Evolutionary conservation across 2,113 vertebrate species (phyloP).

Genomic region (Halichoerus grypus): DNA sequence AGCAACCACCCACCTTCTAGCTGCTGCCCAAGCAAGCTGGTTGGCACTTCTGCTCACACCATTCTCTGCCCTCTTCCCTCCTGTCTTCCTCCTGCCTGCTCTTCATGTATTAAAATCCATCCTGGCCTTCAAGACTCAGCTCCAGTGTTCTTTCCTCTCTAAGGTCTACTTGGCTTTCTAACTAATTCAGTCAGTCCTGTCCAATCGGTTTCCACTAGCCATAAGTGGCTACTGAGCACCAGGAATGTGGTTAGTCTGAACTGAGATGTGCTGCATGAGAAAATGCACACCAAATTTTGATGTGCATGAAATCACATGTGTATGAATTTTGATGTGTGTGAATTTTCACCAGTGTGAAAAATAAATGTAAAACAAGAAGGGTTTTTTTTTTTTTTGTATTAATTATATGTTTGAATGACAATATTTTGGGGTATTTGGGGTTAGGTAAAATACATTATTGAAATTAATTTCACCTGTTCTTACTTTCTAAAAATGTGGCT

Average conservation of each 20-base stretch:
- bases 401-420: slow-evolving; percentile 6
- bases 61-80: neutral
- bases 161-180: neutral
- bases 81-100: neutral
- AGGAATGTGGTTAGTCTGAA: neutral
- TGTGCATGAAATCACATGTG: neutral
- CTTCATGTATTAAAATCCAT: neutral
- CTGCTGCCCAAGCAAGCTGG: neutral
- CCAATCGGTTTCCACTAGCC: neutral
- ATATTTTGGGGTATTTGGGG: neutral
- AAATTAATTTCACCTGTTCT: neutral
- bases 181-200: neutral
- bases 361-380: slow-evolving; percentile 27
- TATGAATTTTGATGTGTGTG: neutral
- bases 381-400: neutral
- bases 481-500: neutral
- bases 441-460: neutral
- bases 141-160: neutral
- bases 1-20: neutral
- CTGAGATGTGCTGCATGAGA: neutral
- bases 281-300: neutral
- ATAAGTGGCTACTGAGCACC: neutral
- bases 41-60: neutral
- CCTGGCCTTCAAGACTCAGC: neutral
- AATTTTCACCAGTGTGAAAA: slow-evolving; percentile 4